Evolutionary conservation across 2,888 invertebrate species (phyloP).

Genomic region (Cerastoderma edule): DNA sequence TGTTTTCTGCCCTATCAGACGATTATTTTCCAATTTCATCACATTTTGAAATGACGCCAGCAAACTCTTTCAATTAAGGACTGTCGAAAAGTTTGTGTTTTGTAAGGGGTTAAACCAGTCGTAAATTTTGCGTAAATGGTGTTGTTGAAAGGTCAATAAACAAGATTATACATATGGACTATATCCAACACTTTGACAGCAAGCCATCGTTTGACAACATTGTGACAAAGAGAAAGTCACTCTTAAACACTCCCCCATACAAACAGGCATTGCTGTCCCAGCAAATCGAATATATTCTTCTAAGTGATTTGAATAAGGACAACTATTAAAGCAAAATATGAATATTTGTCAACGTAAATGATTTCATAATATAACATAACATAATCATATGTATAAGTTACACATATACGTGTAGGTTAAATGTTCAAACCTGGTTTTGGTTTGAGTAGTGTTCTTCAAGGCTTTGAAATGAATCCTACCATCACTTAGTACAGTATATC

Average conservation of each 20-base stretch:
- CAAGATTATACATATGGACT: not conserved
- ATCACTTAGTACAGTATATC: too few relatives aligned
- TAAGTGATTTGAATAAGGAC: not conserved
- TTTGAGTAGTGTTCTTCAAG: too few relatives aligned
- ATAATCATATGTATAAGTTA: too few relatives aligned
- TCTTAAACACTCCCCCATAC: not conserved
- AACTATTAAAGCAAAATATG: not conserved
- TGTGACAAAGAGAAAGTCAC: not conserved
- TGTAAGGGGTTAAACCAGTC: not conserved
- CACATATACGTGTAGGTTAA: too few relatives aligned
- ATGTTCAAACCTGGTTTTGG: too few relatives aligned
- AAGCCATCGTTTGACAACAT: not conserved
- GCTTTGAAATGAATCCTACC: too few relatives aligned
- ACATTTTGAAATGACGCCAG: not conserved
- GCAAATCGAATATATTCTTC: not conserved
- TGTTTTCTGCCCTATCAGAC: too few relatives aligned
- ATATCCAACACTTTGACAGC: not conserved
- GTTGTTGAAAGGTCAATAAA: not conserved
- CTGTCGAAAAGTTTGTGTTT: slow-evolving; percentile 1
- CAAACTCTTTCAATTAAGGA: not conserved
- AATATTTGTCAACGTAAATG: not conserved
- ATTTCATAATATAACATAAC: too few relatives aligned
- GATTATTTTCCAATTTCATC: too few relatives aligned
- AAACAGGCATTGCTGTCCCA: not conserved
- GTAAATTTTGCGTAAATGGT: not conserved